Evolutionary conservation across 2,888 invertebrate genomes (phyloP).

Genomic region (Hydroisotoma schaefferi): DNA sequence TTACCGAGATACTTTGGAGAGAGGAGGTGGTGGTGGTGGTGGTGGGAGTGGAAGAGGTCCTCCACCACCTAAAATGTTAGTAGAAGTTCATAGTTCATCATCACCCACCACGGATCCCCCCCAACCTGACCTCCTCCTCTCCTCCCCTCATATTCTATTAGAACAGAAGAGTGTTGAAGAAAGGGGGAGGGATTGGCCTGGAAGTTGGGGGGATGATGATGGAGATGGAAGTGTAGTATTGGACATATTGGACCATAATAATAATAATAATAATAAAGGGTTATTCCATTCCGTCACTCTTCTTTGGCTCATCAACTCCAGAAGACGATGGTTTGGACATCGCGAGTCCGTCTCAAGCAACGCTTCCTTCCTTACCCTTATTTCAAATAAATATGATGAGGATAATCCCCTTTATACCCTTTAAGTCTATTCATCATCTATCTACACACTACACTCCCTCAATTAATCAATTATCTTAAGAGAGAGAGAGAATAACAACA

Average conservation of each 20-base stretch:
- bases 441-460: too few relatives aligned
- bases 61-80: neutral
- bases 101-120: too few relatives aligned
- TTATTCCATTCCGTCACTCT: slow-evolving; percentile 6
- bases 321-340: slow-evolving; percentile 37
- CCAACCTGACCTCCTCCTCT: neutral
- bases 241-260: neutral
- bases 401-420: slow-evolving; percentile 15
- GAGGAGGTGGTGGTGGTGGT: neutral
- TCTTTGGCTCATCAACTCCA: slow-evolving; percentile 34
- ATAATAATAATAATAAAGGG: too few relatives aligned
- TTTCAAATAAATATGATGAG: slow-evolving; percentile 25
- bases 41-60: neutral
- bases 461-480: too few relatives aligned
- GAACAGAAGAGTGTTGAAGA: neutral
- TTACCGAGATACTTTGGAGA: too few relatives aligned
- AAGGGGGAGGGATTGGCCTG: neutral
- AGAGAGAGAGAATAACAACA: too few relatives aligned
- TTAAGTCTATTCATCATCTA: too few relatives aligned
- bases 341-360: slow-evolving; percentile 43
- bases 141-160: neutral
- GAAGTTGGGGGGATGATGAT: neutral
- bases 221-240: neutral
- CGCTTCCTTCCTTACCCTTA: slow-evolving; percentile 39
- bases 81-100: too few relatives aligned